Base-by-base conservation (phyloP, 2,797 vertebrate species). In the Mallotus villosus region DNA sequence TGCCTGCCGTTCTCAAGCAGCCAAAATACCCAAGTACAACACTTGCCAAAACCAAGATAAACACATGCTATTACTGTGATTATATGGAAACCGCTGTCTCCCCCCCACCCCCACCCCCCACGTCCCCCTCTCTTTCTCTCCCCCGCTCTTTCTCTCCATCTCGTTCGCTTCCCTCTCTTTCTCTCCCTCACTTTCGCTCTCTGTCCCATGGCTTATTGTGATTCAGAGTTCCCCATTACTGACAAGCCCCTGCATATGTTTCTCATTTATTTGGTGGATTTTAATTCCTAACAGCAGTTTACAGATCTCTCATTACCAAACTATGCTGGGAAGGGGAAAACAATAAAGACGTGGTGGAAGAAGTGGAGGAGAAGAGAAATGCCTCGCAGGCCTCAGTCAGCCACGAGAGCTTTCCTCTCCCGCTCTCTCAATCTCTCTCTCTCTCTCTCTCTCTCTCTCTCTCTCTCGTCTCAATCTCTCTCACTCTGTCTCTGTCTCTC, bases 11-110 rank as follows among this genome's bases (percentile, higher is more conserved):
- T 94, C 93, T 92, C 91, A 90, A 91, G 92, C 92, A 93, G 92
- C 92, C 92, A 92, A 73, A 93, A 92, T 91, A 93, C 92, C 93
- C 91, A 94, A 92, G 91, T 92, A 82, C 91, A 91, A 86, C 87
- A 82, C 88, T 85, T 93, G 93, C 94, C 94, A 95, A 95, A 86
- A 93, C 94, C 93, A 94, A 94, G 93, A 95, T 94, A 95, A 94
- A 94, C 93, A 93, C 92, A 92, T 85, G 91, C 92, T 93, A 93
- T 95, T 93, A 93, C 93, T 92, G 92, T 88, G 91, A 94, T 94
- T 92, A 91, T 92, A 93, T 93, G 91, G 94, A 80, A 94, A 93
- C 91, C 91, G 83, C 91, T 89, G 85, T 88, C 64, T 27, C 41
- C 17, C 41, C 5, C 46, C 17, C 65, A n/a, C 5, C 3, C 11